A percentile compares a stretch with the other conserved stretches of the same genome.
Conservation (phyloP, 2,888 invertebrate species). For the Oegoconia quadripuncta region DNA sequence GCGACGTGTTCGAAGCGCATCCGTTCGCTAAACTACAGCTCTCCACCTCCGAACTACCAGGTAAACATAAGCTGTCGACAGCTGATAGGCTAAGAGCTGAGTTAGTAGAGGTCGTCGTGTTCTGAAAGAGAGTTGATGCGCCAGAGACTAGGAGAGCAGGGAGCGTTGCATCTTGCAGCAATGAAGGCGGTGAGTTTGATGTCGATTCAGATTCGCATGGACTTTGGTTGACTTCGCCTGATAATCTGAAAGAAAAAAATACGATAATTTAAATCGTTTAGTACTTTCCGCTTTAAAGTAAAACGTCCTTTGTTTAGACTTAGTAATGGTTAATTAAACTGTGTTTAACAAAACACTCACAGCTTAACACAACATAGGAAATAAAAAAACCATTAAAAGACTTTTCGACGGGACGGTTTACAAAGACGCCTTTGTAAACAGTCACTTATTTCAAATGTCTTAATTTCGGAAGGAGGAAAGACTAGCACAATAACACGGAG, state of each 20-base stretch:
- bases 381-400: slow-evolving; percentile 41
- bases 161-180: slow-evolving; percentile 64
- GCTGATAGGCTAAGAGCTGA: slow-evolving; percentile 42
- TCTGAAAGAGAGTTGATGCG: slow-evolving; percentile 63
- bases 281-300: background rate
- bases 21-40: slow-evolving; percentile 64
- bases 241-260: slow-evolving; percentile 52
- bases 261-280: slow-evolving; percentile 2
- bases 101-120: slow-evolving; percentile 52
- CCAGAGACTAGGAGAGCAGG: slow-evolving; percentile 69
- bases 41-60: slow-evolving; percentile 49
- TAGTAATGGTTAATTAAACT: slow-evolving; percentile 18
- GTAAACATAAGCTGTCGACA: slow-evolving; percentile 52
- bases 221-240: slow-evolving; percentile 71
- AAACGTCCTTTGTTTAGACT: slow-evolving; percentile 1
- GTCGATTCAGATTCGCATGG: slow-evolving; percentile 82
- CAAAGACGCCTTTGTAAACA: slow-evolving; percentile 39
- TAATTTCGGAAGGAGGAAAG: slow-evolving; percentile 43
- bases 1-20: slow-evolving; percentile 53
- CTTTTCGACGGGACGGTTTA: slow-evolving; percentile 34
- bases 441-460: slow-evolving; percentile 43
- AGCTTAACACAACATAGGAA: slow-evolving; percentile 36
- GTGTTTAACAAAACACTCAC: slow-evolving; percentile 28
- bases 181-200: slow-evolving; percentile 78
- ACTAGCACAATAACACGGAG: too few relatives aligned